A percentile compares a stretch with the other conserved stretches of the same genome.
phyloP scores from a whole-genome alignment of 2,888 invertebrate genomes.

The Magallana nippona region DNA sequence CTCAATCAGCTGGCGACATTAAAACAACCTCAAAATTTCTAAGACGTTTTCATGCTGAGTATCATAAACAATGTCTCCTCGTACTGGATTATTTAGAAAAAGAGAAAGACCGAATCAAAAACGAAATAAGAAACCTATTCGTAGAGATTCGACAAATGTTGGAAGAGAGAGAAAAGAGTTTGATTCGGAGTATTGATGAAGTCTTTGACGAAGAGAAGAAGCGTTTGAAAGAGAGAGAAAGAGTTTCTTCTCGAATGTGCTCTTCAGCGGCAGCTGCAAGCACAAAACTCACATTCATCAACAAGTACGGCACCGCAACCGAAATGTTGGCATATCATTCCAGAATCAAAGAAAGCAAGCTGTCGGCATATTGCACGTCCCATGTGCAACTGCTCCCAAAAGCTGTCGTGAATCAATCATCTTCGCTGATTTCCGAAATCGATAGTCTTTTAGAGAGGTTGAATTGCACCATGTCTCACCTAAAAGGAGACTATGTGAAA shows the following conservation, averaged over 20 bases:
- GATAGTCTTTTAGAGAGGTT: conserved; percentile 4
- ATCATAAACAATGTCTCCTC: neutral
- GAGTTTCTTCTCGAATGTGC: neutral
- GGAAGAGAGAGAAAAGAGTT: neutral
- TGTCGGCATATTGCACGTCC: neutral
- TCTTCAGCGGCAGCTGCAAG: conserved; percentile 23
- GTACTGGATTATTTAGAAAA: neutral
- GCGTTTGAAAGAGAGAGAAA: conserved; percentile 3
- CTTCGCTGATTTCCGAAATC: conserved; percentile 5
- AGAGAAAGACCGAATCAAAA: neutral
- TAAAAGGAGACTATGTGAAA: conserved; percentile 4
- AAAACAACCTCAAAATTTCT: neutral
- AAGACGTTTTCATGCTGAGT: neutral
- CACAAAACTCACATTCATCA: conserved; percentile 29
- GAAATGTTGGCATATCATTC: conserved; percentile 15
- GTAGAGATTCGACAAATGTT: neutral
- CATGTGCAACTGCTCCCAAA: conserved; percentile 21
- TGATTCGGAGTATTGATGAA: neutral
- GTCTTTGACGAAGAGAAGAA: conserved; percentile 19
- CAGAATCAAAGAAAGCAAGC: conserved; percentile 17
- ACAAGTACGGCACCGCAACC: conserved; percentile 23
- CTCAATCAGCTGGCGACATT: neutral
- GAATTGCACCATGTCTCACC: conserved; percentile 13
- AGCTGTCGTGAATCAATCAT: conserved; percentile 25
- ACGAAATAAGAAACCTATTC: neutral